phyloP scores from a whole-genome alignment of 2,888 invertebrate species.

The Ryuthela nishihirai region DNA sequence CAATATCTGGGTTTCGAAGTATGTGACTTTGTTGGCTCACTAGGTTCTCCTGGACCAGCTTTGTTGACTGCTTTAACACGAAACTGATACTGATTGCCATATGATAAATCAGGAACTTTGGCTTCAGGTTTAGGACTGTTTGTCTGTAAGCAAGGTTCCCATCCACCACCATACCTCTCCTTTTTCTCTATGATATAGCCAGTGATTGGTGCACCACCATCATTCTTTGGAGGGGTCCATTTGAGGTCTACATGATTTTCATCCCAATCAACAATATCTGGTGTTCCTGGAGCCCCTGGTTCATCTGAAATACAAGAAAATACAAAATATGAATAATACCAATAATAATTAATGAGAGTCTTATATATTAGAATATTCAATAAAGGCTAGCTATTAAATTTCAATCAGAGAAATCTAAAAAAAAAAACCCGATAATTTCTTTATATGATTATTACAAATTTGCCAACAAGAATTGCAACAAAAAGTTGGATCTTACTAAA shows the following conservation, averaged over 20 bases:
- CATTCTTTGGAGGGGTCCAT: slow-evolving; percentile 89
- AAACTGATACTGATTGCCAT: slow-evolving; percentile 58
- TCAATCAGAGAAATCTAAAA: too few relatives aligned
- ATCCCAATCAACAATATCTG: slow-evolving; percentile 63
- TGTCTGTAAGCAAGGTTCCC: slow-evolving; percentile 66
- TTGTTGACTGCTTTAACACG: slow-evolving; percentile 52
- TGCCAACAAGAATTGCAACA: too few relatives aligned
- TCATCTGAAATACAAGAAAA: too few relatives aligned
- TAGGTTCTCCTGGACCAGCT: slow-evolving; percentile 51
- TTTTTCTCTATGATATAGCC: slow-evolving; percentile 63
- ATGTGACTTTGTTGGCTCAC: slow-evolving; percentile 68
- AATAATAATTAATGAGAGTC: too few relatives aligned
- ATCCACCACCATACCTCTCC: slow-evolving; percentile 53
- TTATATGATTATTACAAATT: too few relatives aligned
- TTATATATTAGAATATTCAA: too few relatives aligned
- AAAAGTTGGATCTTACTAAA: too few relatives aligned
- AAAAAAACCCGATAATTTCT: too few relatives aligned
- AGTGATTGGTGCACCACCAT: slow-evolving; percentile 56
- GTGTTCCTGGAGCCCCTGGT: slow-evolving; percentile 80
- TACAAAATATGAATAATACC: too few relatives aligned
- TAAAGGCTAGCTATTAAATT: too few relatives aligned
- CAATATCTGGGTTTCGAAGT: slow-evolving; percentile 81
- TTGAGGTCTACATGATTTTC: slow-evolving; percentile 70
- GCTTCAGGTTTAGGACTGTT: slow-evolving; percentile 66
- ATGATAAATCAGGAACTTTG: slow-evolving; percentile 79